These are phyloP conservation scores for Sericinus montela DNA, from an alignment of 2,888 invertebrate species.

Conservation along the genomic window DNA sequence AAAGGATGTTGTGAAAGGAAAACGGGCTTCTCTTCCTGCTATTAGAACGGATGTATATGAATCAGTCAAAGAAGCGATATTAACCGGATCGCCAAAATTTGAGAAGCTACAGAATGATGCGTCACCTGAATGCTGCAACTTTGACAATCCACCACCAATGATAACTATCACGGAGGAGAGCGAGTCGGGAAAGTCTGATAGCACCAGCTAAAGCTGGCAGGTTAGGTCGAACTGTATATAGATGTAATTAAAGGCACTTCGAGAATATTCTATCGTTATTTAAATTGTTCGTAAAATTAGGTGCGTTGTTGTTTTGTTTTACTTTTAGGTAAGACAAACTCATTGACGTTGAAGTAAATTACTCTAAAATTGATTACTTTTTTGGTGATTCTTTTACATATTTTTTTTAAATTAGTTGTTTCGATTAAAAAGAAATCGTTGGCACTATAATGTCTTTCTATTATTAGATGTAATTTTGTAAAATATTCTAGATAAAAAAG, in stretches of 20 bases:
- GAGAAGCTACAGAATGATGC: slow-evolving; percentile 77
- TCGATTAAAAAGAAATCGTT: neutral
- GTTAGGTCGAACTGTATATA: slow-evolving; percentile 42
- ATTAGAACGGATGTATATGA: slow-evolving; percentile 76
- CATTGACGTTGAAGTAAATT: too few species aligned
- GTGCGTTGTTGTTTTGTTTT: too few species aligned
- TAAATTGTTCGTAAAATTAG: too few species aligned
- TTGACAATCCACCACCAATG: slow-evolving; percentile 59
- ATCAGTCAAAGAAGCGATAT: slow-evolving; percentile 75
- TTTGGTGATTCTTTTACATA: too few species aligned
- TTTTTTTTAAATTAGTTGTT: too few species aligned
- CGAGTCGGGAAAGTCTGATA: slow-evolving; percentile 61
- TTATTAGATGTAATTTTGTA: slow-evolving; percentile 26
- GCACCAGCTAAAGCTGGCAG: slow-evolving; percentile 54
- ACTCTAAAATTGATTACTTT: too few species aligned
- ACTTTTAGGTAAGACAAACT: too few species aligned
- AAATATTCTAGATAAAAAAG: slow-evolving; percentile 24
- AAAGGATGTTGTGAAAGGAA: slow-evolving; percentile 52
- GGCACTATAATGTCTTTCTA: slow-evolving; percentile 13
- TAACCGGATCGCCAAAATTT: slow-evolving; percentile 78
- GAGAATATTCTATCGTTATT: slow-evolving; percentile 21
- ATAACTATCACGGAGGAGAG: slow-evolving; percentile 73
- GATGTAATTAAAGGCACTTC: slow-evolving; percentile 27
- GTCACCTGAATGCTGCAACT: slow-evolving; percentile 51
- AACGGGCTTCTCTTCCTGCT: slow-evolving; percentile 62